Conservation (phyloP, 2,113 vertebrate species). For the Nycticorax nycticorax region DNA sequence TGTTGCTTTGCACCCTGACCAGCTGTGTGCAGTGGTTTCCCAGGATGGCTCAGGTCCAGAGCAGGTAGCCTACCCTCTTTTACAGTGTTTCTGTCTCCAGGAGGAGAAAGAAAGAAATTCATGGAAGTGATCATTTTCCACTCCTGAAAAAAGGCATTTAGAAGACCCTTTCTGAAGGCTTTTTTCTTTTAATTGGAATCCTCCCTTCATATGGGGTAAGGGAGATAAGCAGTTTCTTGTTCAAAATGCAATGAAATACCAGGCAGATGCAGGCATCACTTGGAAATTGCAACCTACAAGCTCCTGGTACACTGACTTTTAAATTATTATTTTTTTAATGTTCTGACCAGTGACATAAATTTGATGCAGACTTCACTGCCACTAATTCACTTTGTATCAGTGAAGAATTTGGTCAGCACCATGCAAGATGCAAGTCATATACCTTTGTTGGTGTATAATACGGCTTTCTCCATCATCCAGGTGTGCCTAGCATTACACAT, state of each 20-base stretch:
- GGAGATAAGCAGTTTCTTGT: not conserved
- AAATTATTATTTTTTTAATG: not conserved
- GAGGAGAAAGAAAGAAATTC: rapidly evolving
- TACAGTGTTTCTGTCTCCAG: not conserved
- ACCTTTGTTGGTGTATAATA: not conserved
- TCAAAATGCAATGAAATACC: not conserved
- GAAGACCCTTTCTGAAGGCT: not conserved
- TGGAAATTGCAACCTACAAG: not conserved
- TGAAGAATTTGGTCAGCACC: not conserved
- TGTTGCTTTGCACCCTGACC: not conserved
- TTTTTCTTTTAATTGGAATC: not conserved
- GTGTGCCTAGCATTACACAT: not conserved
- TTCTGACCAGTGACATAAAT: not conserved
- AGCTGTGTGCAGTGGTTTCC: not conserved
- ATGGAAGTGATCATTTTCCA: not conserved
- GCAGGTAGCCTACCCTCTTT: not conserved
- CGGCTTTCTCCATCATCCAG: not conserved
- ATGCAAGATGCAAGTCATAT: not conserved
- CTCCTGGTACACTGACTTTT: not conserved
- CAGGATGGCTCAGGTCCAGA: not conserved
- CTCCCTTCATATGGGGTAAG: not conserved
- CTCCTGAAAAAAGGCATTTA: not conserved
- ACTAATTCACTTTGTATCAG: not conserved
- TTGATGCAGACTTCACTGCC: not conserved
- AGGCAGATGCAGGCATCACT: not conserved